Percentiles rank a stretch among this genome's conserved stretches.
These are phyloP conservation scores for Drosophila suboccidentalis DNA, from an alignment of 2,888 invertebrate species.

Conservation along the genomic window DNA sequence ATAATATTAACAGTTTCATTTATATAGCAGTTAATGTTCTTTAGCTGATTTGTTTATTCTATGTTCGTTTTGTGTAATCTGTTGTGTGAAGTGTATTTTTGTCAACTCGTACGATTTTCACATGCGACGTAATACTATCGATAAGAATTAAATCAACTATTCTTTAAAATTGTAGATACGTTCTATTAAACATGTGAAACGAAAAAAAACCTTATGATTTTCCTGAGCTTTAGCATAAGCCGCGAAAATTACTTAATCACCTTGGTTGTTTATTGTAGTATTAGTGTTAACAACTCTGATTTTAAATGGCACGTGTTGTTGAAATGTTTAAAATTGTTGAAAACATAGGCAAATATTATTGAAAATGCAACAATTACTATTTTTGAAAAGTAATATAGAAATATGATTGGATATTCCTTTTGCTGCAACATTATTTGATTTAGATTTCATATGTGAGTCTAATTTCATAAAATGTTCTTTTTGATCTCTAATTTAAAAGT, in stretches of 20 bases:
- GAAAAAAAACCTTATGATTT: slow-evolving; percentile 37
- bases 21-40: not conserved
- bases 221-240: slow-evolving; percentile 27
- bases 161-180: slow-evolving; percentile 6
- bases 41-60: slow-evolving; percentile 50
- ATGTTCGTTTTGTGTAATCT: not conserved
- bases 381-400: not conserved
- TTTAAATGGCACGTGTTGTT: slow-evolving; percentile 56
- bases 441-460: not conserved
- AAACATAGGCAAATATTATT: not conserved
- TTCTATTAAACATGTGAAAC: slow-evolving; percentile 38
- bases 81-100: not conserved
- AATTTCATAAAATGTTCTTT: not conserved
- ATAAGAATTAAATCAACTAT: slow-evolving; percentile 20
- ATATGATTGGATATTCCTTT: not conserved
- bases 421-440: not conserved
- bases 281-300: slow-evolving; percentile 34
- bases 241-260: slow-evolving; percentile 61
- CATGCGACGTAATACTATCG: slow-evolving; percentile 35
- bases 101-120: slow-evolving; percentile 64
- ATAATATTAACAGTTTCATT: not conserved
- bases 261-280: slow-evolving; percentile 10
- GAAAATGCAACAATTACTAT: slow-evolving; percentile 29
- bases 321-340: not conserved
- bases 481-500: slow-evolving; percentile 24